Evolutionary conservation across 2,113 vertebrate genomes (phyloP).

Genomic region (Forbesichthys papilliferus): DNA sequence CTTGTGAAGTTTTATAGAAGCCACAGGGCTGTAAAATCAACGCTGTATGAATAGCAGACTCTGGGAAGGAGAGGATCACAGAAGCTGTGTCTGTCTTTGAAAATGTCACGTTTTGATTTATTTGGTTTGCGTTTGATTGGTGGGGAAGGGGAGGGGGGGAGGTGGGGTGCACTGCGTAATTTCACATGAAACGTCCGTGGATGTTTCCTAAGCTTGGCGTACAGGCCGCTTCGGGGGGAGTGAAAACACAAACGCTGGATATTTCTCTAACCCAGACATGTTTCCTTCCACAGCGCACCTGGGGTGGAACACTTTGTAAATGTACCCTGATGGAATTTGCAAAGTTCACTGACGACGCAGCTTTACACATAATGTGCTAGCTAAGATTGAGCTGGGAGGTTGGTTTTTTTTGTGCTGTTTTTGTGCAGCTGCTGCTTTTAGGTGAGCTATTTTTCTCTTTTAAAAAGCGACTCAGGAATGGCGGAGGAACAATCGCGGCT

Average conservation of each 20-base stretch:
- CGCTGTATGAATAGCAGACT: slow-evolving; percentile 35
- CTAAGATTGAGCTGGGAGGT: slow-evolving; percentile 41
- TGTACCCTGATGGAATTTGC: slow-evolving; percentile 24
- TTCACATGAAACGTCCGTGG: slow-evolving; percentile 40
- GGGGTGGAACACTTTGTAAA: slow-evolving; percentile 11
- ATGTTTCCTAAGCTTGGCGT: slow-evolving; percentile 31
- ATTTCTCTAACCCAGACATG: slow-evolving; percentile 5
- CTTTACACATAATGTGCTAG: slow-evolving; percentile 46
- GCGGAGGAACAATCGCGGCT: not conserved
- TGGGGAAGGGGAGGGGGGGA: slow-evolving; percentile 1
- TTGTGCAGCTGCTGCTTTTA: not conserved
- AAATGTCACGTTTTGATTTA: slow-evolving; percentile 58
- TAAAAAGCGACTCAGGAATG: not conserved
- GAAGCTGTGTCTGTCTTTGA: slow-evolving; percentile 55
- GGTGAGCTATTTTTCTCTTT: slow-evolving; percentile 1
- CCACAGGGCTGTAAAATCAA: slow-evolving; percentile 68
- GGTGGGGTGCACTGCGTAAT: slow-evolving; percentile 17
- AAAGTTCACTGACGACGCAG: slow-evolving; percentile 18
- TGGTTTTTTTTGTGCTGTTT: not conserved
- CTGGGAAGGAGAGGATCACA: slow-evolving; percentile 47
- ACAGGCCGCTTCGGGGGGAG: slow-evolving; percentile 3
- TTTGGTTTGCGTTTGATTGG: slow-evolving; percentile 37
- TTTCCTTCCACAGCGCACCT: slow-evolving; percentile 4
- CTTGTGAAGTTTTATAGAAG: slow-evolving; percentile 65
- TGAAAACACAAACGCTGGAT: slow-evolving; percentile 1